Percentiles rank a stretch among this genome's conserved stretches.
Evolutionary conservation across 2,888 invertebrate species (phyloP).

Genomic region (Altica lythri): DNA sequence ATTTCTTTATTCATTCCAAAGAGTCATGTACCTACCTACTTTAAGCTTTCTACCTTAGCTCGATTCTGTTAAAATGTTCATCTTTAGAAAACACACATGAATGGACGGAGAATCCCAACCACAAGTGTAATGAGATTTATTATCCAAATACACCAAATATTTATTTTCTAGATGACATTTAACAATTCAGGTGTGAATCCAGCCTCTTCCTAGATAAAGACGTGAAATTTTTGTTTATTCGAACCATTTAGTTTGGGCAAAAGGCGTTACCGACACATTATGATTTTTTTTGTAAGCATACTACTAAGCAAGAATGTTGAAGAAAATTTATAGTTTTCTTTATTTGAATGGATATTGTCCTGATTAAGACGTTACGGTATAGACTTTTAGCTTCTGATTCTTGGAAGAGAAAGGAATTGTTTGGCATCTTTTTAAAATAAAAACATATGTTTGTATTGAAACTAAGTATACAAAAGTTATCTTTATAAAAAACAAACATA

Average conservation of each 20-base stretch:
- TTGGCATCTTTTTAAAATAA: too few relatives aligned
- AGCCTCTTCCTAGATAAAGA: slow-evolving; percentile 41
- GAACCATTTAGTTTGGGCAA: slow-evolving; percentile 32
- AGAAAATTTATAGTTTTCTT: slow-evolving; percentile 20
- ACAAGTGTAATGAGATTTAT: slow-evolving; percentile 51
- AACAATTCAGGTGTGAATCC: slow-evolving; percentile 44
- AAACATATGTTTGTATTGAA: too few relatives aligned
- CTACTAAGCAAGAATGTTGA: too few relatives aligned
- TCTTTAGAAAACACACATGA: slow-evolving; percentile 27
- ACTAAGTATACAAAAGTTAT: too few relatives aligned
- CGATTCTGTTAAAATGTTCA: slow-evolving; percentile 15
- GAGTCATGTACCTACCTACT: too few relatives aligned
- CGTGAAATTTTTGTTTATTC: slow-evolving; percentile 42
- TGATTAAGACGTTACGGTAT: slow-evolving; percentile 24
- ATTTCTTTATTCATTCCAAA: too few relatives aligned
- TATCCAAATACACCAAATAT: slow-evolving; percentile 49
- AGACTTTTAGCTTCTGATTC: too few relatives aligned
- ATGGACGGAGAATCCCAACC: slow-evolving; percentile 38
- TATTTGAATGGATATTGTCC: slow-evolving; percentile 11
- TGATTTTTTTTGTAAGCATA: slow-evolving; percentile 33
- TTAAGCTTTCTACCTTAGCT: slow-evolving; percentile 21
- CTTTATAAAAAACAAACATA: too few relatives aligned
- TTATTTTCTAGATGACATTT: slow-evolving; percentile 47
- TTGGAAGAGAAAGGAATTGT: too few relatives aligned
- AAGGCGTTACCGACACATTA: slow-evolving; percentile 41